Conservation (phyloP, 2,888 invertebrate species). For the Craniophora ligustri region DNA sequence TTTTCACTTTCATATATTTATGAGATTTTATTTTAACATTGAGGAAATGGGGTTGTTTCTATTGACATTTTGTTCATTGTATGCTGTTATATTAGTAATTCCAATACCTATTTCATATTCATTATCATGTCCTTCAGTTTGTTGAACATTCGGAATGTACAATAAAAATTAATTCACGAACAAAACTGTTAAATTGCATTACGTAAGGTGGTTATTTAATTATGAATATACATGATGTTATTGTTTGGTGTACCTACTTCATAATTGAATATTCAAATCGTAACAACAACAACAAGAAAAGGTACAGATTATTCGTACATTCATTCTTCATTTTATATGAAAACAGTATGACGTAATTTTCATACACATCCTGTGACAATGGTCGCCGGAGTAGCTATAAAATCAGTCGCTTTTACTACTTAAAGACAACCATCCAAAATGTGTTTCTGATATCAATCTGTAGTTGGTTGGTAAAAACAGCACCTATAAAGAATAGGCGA, state of each 20-base stretch:
- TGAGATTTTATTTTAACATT: slow-evolving; percentile 33
- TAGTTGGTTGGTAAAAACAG: slow-evolving; percentile 59
- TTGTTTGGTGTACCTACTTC: too few species aligned
- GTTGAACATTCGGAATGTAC: slow-evolving; percentile 55
- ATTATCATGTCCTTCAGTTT: slow-evolving; percentile 62
- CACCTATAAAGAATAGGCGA: slow-evolving; percentile 61
- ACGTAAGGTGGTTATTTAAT: slow-evolving; percentile 4
- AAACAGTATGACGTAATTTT: too few species aligned
- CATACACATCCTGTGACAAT: slow-evolving; percentile 8
- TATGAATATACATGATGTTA: background rate
- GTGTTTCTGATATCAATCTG: slow-evolving; percentile 54
- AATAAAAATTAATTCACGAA: slow-evolving; percentile 54
- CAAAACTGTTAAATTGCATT: slow-evolving; percentile 45
- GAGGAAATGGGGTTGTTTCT: slow-evolving; percentile 50
- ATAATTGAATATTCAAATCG: too few species aligned
- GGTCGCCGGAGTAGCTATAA: slow-evolving; percentile 8
- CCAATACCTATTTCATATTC: slow-evolving; percentile 69
- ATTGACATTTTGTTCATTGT: slow-evolving; percentile 68
- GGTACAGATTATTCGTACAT: too few species aligned
- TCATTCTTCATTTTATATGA: too few species aligned
- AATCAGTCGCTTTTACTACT: slow-evolving; percentile 30
- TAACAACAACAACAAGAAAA: too few species aligned
- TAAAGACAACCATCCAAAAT: slow-evolving; percentile 31
- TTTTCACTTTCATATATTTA: slow-evolving; percentile 13
- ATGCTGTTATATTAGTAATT: slow-evolving; percentile 68